Evolutionary conservation across 2,113 vertebrate species (phyloP).

Genomic region (Pollimyrus isidori): DNA sequence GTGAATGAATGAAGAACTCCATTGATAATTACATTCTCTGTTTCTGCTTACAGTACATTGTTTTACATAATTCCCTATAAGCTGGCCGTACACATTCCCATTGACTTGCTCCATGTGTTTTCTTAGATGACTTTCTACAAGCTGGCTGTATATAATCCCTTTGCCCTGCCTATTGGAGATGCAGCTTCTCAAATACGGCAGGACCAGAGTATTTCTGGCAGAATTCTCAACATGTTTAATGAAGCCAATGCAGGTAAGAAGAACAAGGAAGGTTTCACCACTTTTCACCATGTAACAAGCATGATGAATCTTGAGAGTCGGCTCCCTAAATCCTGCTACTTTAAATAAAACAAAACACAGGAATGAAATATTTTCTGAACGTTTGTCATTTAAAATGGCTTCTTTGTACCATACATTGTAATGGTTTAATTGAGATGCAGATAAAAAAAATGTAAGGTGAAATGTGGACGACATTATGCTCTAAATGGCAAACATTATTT

Average conservation of each 20-base stretch:
- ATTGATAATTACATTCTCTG: conserved; percentile 6
- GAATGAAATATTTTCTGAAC: background rate
- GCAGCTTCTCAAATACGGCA: conserved; percentile 27
- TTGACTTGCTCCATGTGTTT: background rate
- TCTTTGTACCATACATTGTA: background rate
- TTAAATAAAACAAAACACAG: background rate
- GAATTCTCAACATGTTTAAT: conserved; percentile 32
- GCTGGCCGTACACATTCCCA: conserved; percentile 51
- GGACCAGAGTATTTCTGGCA: conserved; percentile 10
- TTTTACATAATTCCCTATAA: conserved; percentile 56
- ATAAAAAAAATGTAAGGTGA: too few species aligned
- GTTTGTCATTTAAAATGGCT: background rate
- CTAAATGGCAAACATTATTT: too few species aligned
- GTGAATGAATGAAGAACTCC: too few species aligned
- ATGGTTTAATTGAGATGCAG: background rate
- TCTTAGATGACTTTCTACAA: conserved; percentile 57
- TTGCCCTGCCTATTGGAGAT: conserved; percentile 51
- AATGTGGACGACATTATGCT: too few species aligned
- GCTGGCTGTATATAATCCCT: conserved; percentile 51
- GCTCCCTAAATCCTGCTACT: background rate
- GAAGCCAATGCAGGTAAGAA: conserved; percentile 41
- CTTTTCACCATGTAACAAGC: background rate
- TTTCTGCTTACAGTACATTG: conserved; percentile 38
- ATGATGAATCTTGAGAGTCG: background rate
- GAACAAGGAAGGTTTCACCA: background rate